Percentiles rank a stretch among this genome's conserved stretches.
Conservation (phyloP, 2,113 vertebrate genomes). For the Eolophus roseicapilla region DNA sequence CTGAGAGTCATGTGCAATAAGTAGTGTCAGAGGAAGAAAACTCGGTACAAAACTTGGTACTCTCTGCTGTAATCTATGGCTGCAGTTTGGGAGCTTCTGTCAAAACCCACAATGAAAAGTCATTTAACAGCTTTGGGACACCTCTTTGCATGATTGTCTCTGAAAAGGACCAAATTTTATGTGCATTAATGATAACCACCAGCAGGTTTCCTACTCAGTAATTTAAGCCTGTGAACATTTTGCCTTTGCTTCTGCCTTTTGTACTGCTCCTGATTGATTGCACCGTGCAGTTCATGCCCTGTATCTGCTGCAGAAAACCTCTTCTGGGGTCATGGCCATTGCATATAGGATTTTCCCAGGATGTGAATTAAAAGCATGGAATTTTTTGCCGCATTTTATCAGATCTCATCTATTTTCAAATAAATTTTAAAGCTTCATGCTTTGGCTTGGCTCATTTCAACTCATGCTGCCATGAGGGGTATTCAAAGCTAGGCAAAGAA, state of each 20-base stretch:
- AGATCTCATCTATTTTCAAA: neutral
- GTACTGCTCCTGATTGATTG: fast-evolving
- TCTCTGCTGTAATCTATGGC: neutral
- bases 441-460: neutral
- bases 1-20: neutral
- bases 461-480: neutral
- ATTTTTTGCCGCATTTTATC: neutral
- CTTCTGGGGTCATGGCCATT: neutral
- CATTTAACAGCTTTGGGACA: neutral
- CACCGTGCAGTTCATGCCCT: neutral
- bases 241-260: neutral
- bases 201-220: neutral
- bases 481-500: neutral
- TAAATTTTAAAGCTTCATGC: neutral
- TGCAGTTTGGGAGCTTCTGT: neutral
- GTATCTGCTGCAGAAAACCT: neutral
- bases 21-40: neutral
- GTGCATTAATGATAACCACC: neutral
- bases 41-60: neutral
- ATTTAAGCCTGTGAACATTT: neutral
- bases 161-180: neutral
- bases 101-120: neutral
- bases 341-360: neutral
- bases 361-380: neutral
- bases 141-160: neutral